A percentile compares a stretch with the other conserved stretches of the same genome.
These are phyloP conservation scores for Cheilinus undulatus DNA, from an alignment of 2,113 vertebrate genomes.

Conservation along the genomic window DNA sequence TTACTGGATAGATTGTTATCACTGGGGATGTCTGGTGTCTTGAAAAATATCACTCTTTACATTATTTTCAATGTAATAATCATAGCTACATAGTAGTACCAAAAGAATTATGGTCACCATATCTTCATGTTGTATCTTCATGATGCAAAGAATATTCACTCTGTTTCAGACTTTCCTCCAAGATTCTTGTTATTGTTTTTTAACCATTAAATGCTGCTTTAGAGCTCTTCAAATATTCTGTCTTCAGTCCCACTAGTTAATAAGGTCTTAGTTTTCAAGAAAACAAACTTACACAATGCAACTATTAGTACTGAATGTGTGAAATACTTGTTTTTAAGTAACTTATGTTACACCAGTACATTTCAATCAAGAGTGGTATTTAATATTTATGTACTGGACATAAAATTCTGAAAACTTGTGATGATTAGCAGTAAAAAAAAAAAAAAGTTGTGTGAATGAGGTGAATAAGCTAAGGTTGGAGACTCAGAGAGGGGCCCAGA, in stretches of 20 bases:
- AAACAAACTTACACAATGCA: neutral
- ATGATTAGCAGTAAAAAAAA: constrained; percentile 9
- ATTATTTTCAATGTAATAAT: too few species aligned
- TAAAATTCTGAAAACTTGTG: constrained; percentile 5
- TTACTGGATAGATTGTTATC: neutral
- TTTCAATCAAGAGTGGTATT: neutral
- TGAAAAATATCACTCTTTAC: too few species aligned
- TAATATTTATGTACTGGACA: neutral
- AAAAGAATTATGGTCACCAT: neutral
- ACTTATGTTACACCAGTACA: neutral
- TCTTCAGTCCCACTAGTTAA: neutral
- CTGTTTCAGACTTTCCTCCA: constrained; percentile 4
- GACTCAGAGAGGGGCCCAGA: constrained; percentile 5
- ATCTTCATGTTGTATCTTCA: neutral
- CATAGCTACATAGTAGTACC: neutral
- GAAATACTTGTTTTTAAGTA: neutral
- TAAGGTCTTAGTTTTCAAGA: neutral
- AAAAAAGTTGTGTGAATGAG: constrained; percentile 1
- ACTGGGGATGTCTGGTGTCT: neutral
- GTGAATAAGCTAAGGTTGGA: constrained; percentile 25
- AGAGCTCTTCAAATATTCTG: too few species aligned
- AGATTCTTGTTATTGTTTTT: too few species aligned
- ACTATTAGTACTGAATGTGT: neutral
- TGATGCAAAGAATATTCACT: neutral
- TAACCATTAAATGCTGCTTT: too few species aligned